phyloP scores from a whole-genome alignment of 1,140 invertebrate species.

The Drosophila orosa region DNA sequence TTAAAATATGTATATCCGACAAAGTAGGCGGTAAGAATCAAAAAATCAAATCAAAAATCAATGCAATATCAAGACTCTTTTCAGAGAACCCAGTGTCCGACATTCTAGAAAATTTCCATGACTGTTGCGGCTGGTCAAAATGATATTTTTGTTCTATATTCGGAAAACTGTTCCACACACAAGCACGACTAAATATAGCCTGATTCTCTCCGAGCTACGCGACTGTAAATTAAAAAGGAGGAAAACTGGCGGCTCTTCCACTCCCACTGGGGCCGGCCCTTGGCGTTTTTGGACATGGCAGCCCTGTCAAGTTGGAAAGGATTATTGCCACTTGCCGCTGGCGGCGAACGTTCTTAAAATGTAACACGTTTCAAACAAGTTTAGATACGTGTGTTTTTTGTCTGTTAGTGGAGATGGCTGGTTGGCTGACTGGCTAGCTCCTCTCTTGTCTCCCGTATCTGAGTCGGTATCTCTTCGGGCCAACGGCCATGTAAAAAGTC shows the following conservation, averaged over 20 bases:
- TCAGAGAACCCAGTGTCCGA: neutral
- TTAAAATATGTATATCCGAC: neutral
- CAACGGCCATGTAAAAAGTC: constrained; percentile 76
- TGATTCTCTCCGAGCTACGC: constrained; percentile 1
- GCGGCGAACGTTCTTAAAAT: constrained; percentile 80
- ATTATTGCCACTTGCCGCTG: constrained; percentile 81
- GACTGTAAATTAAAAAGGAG: neutral
- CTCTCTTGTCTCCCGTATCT: constrained; percentile 37
- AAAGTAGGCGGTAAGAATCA: too few species aligned
- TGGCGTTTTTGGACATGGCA: constrained; percentile 60
- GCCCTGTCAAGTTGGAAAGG: constrained; percentile 78
- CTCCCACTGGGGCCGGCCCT: constrained; percentile 57
- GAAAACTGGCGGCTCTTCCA: constrained; percentile 24
- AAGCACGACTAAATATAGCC: constrained; percentile 1
- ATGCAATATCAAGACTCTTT: neutral
- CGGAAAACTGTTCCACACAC: neutral
- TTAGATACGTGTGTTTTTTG: constrained; percentile 74
- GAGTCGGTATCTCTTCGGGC: constrained; percentile 53
- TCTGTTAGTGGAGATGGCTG: constrained; percentile 36
- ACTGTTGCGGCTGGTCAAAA: neutral
- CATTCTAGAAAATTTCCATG: neutral
- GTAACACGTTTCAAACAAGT: constrained; percentile 82
- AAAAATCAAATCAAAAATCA: neutral
- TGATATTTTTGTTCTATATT: neutral
- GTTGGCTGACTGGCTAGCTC: constrained; percentile 27